Evolutionary conservation across 2,797 vertebrate genomes (phyloP), one percentile per base, ranked within the genome.

Genomic region (Oryzias dopingdopingensis): DNA sequence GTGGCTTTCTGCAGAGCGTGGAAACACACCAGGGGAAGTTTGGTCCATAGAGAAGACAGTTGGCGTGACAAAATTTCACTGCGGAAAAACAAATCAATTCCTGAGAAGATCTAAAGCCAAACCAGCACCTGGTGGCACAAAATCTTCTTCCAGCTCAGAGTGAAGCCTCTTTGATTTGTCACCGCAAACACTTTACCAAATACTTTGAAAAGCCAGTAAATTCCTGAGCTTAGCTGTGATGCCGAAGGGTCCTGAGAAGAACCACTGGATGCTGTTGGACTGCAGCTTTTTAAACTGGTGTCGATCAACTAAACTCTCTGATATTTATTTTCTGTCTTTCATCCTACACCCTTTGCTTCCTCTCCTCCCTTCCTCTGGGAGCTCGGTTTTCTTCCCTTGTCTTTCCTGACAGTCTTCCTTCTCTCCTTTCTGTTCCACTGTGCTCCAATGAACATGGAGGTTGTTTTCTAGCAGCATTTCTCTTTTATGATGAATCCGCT

Each of bases 241-340:
- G 16, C 16, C 17, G 41, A 42, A 42, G 41, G 17, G n/a, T 45
- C 7, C 7, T 13, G 44, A 4, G 7, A 20, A 20, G 17, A 45
- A 18, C 44, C 3, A n/a, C 44, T 45, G 17, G 18, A 45, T 3
- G 10, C 14, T 20, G 13, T 17, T 18, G n/a, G 44, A 18, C 17
- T 16, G 4, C 47, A 26, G 47, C 5, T 18, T 42, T 49, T 26
- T 15, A 42, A 29, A 42, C 37, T 18, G 22, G 16, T 26, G 22
- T 59, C 56, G 46, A 23, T 7, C 14, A 49, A 42, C 45, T 8
- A 32, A 42, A 37, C 32, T 0, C 18, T 40, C 4, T 5, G 26
- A 14, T 49, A 15, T 58, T 58, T 58, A 42, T 49, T 49, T 49
- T 29, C 29, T n/a, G 32, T 52, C 17, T 41, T 52, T 18, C 20